Evolutionary conservation across 2,113 vertebrate genomes (phyloP).

Genomic region (Sardina pilchardus): DNA sequence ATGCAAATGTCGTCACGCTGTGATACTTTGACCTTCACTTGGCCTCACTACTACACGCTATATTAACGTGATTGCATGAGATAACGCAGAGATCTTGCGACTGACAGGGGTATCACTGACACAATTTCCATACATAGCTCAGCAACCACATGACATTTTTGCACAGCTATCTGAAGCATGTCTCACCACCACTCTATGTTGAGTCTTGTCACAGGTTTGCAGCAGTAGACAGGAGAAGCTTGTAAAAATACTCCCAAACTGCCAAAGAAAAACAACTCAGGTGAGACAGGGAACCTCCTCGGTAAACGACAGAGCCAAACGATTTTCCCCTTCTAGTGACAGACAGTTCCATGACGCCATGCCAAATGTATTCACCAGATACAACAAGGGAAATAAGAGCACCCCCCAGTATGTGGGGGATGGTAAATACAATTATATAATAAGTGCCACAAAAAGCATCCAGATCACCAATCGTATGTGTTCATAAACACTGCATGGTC

Average conservation of each 20-base stretch:
- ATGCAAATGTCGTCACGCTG: neutral
- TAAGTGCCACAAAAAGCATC: neutral
- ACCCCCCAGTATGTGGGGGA: neutral
- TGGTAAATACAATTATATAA: neutral
- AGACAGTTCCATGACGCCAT: conserved; percentile 23
- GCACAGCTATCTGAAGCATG: conserved; percentile 46
- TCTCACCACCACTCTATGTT: conserved; percentile 46
- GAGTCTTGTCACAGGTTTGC: conserved; percentile 42
- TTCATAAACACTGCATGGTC: neutral
- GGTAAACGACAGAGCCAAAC: conserved; percentile 24
- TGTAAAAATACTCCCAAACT: conserved; percentile 41
- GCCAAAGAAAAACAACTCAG: conserved; percentile 44
- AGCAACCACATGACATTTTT: conserved; percentile 46
- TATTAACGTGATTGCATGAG: neutral
- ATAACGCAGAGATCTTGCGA: conserved; percentile 19
- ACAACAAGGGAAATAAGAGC: neutral
- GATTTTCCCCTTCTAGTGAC: conserved; percentile 26
- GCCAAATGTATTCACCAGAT: conserved; percentile 17
- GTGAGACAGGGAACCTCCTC: conserved; percentile 28
- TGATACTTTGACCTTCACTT: neutral
- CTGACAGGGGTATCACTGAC: conserved; percentile 37
- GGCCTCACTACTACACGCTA: neutral
- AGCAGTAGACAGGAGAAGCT: conserved; percentile 32
- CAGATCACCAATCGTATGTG: neutral
- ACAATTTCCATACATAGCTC: conserved; percentile 39